Percentiles rank a stretch among this genome's conserved stretches.
phyloP scores from a whole-genome alignment of 2,888 invertebrate genomes.

The Diploptera punctata region DNA sequence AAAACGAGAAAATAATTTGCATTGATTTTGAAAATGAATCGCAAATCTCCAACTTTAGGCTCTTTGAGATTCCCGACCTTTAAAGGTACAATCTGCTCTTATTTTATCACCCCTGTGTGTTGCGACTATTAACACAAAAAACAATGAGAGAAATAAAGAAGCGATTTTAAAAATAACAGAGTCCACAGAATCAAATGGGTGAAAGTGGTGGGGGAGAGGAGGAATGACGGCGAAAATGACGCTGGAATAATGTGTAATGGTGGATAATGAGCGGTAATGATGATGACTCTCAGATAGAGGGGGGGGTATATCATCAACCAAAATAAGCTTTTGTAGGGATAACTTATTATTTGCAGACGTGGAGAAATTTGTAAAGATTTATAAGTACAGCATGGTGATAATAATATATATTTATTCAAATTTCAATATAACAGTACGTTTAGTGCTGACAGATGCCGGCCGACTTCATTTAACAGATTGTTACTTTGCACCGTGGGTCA shows the following conservation, averaged over 20 bases:
- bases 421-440: not conserved
- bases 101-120: not conserved
- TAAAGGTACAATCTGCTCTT: too few relatives aligned
- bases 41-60: too few relatives aligned
- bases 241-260: conserved; percentile 26
- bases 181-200: conserved; percentile 4
- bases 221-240: conserved; percentile 17
- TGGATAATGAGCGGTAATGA: conserved; percentile 22
- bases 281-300: not conserved
- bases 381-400: not conserved
- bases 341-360: not conserved
- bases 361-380: not conserved
- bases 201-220: not conserved
- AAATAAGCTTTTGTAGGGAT: not conserved
- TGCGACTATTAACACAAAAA: not conserved
- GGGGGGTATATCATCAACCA: conserved; percentile 10
- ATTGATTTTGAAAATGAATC: too few relatives aligned
- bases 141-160: conserved; percentile 21
- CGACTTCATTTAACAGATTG: too few relatives aligned
- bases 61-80: too few relatives aligned
- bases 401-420: conserved; percentile 24
- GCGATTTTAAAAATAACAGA: conserved; percentile 28
- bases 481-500: too few relatives aligned
- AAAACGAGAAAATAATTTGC: too few relatives aligned
- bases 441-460: too few relatives aligned